phyloP scores from a whole-genome alignment of 2,888 invertebrate species.

The Cyrtodaria siliqua region DNA sequence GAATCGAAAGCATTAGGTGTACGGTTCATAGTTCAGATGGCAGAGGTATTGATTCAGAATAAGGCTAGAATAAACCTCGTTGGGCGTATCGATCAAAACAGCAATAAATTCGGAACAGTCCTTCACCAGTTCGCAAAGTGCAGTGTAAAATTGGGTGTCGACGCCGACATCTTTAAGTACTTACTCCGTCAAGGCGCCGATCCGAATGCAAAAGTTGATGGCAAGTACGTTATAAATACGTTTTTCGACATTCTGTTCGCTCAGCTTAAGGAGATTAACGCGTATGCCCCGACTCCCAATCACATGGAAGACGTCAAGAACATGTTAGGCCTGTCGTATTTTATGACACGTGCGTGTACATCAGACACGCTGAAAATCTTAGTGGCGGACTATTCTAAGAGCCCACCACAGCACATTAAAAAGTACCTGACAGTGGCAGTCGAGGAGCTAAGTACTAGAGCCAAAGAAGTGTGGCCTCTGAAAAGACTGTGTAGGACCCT shows the following conservation, averaged over 20 bases:
- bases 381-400: conserved; percentile 50
- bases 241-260: conserved; percentile 66
- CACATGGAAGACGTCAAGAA: conserved; percentile 54
- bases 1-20: conserved; percentile 67
- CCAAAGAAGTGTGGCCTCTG: conserved; percentile 62
- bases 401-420: conserved; percentile 58
- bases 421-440: conserved; percentile 59
- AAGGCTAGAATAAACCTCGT: conserved; percentile 57
- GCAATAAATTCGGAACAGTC: conserved; percentile 66
- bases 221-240: conserved; percentile 71
- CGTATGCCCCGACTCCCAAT: conserved; percentile 49
- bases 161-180: conserved; percentile 68
- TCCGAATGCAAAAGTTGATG: conserved; percentile 66
- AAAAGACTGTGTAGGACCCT: conserved; percentile 58
- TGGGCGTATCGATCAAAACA: conserved; percentile 59
- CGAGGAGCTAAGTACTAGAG: conserved; percentile 42
- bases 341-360: conserved; percentile 61
- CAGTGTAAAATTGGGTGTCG: conserved; percentile 70
- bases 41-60: conserved; percentile 63
- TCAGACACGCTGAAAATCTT: conserved; percentile 58
- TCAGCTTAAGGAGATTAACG: conserved; percentile 51
- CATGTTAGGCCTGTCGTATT: conserved; percentile 62
- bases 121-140: conserved; percentile 76
- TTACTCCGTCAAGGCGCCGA: conserved; percentile 75
- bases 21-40: conserved; percentile 67